These are phyloP conservation scores for Oceanodroma tethys DNA, from an alignment of 2,113 vertebrate species.

Conservation along the genomic window DNA sequence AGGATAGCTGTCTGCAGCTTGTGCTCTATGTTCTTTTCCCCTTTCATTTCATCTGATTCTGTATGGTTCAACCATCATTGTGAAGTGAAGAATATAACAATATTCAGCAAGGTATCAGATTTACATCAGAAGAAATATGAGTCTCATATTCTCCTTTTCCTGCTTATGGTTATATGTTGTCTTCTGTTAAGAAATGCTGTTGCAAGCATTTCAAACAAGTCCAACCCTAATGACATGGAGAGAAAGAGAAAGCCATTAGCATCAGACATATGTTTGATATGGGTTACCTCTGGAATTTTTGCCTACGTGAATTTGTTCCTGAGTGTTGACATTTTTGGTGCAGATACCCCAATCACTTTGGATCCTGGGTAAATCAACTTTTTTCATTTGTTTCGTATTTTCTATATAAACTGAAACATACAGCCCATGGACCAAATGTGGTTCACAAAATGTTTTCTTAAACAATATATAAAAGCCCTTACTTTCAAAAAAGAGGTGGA, in stretches of 20 bases:
- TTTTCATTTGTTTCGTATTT: background rate
- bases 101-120: background rate
- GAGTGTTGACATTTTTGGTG: background rate
- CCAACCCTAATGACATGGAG: background rate
- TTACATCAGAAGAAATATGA: background rate
- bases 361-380: background rate
- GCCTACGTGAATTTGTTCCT: background rate
- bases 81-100: background rate
- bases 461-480: background rate
- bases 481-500: background rate
- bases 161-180: background rate
- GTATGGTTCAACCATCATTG: background rate
- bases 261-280: background rate
- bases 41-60: background rate
- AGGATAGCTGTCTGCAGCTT: background rate
- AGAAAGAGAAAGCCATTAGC: background rate
- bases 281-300: background rate
- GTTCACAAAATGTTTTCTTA: background rate
- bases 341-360: background rate
- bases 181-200: background rate
- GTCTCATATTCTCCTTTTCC: background rate
- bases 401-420: background rate
- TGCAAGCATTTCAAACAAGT: background rate
- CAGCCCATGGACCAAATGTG: background rate
- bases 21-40: background rate